Evolutionary conservation across 2,888 invertebrate genomes (phyloP), one percentile per base, ranked within the genome.

Genomic region (Tinea pellionella): DNA sequence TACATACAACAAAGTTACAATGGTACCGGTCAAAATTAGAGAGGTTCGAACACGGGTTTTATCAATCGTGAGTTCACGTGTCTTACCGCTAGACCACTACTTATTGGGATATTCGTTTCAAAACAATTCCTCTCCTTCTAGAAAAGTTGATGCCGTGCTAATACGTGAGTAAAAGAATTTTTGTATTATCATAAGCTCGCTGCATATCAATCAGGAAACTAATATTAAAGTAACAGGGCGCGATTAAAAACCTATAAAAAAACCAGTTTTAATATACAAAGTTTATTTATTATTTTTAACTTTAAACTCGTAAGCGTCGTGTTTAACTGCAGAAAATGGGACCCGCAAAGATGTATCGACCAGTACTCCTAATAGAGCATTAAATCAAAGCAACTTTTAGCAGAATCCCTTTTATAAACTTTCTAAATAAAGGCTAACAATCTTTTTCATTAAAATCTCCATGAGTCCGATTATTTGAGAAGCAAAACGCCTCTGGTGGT

Each of bases 361-460:
- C 78, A 79, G 77, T n/a, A n/a, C n/a, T n/a, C 53, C 30, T 72
- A 68, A 70, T 72, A 70, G 69, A 75, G 77, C 77, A 84, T 80
- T 85, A 84, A 86, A 85, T 86, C 83, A 85, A 82, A 85, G 81
- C 80, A 81, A 84, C 78, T 83, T 83, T 69, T 69, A 70, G 9
- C 37, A 73, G 75, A 12, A 81, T 79, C 83, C 85, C 82, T 80
- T 85, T 84, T 78, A 78, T 75, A 86, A 86, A 80, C 85, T 85
- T 80, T 16, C 77, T 78, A 80, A 85, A 86, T 85, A 84, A 85
- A 78, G 80, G 74, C 75, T 78, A 80, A 83, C 83, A 83, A 84
- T 83, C 80, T 85, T 85, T 85, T 87, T 85, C 85, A 87, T 85
- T 85, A 86, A 85, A 84, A 83, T 82, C 80, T 82, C 77, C 80